A percentile compares a stretch with the other conserved stretches of the same genome.
phyloP scores from a whole-genome alignment of 2,797 vertebrate genomes.

The Amblyopsis hoosieri region DNA sequence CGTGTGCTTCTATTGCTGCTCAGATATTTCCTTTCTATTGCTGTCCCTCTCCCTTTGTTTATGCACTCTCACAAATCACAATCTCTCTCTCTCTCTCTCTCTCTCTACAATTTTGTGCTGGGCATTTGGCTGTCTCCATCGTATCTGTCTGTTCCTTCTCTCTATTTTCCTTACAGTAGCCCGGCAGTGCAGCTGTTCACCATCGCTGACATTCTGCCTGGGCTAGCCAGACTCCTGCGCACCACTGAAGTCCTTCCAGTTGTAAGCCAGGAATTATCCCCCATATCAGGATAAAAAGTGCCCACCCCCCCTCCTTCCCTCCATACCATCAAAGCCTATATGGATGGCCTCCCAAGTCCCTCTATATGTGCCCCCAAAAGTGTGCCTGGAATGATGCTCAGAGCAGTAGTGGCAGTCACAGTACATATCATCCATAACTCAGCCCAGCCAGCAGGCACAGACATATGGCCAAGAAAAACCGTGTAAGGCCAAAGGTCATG shows the following conservation, averaged over 20 bases:
- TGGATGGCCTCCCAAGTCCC: conserved; percentile 27
- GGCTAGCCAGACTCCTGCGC: conserved; percentile 68
- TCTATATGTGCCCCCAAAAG: conserved; percentile 16
- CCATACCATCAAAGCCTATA: conserved; percentile 26
- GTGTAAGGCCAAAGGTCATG: conserved; percentile 57
- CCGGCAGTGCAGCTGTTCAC: conserved; percentile 72
- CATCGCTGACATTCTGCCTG: conserved; percentile 73
- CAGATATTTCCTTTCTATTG: not conserved
- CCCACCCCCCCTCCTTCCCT: conserved; percentile 56
- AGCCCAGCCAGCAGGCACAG: conserved; percentile 34
- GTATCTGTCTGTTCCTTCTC: not conserved
- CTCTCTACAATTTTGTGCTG: not conserved
- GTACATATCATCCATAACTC: conserved; percentile 43
- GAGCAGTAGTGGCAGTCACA: conserved; percentile 38
- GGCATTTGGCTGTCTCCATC: too few relatives aligned
- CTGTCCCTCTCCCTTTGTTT: not conserved
- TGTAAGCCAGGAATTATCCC: conserved; percentile 64
- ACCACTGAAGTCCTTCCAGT: conserved; percentile 77
- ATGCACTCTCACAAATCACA: not conserved
- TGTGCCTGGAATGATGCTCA: conserved; percentile 24
- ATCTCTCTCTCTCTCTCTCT: not conserved
- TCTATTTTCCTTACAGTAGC: conserved; percentile 50
- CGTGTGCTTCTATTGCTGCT: not conserved
- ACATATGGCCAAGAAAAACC: conserved; percentile 61
- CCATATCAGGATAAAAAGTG: conserved; percentile 65